A percentile compares a stretch with the other conserved stretches of the same genome.
These are phyloP conservation scores for Pherbina coryleti DNA, from an alignment of 2,888 invertebrate species.

Conservation along the genomic window DNA sequence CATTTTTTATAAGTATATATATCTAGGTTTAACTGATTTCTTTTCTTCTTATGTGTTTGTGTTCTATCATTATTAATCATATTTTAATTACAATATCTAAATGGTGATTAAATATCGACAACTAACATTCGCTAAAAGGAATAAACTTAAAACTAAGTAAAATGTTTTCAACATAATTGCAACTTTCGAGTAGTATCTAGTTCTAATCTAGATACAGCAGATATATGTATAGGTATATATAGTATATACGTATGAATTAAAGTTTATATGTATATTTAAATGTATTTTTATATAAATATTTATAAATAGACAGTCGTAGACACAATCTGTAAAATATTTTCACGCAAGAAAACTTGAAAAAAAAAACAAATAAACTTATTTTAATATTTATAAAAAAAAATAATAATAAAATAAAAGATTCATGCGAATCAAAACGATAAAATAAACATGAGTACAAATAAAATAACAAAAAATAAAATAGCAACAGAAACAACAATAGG, in stretches of 20 bases:
- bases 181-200: constrained; percentile 26
- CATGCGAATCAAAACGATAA: not conserved
- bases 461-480: not conserved
- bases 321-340: not conserved
- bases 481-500: not conserved
- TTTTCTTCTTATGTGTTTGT: not conserved
- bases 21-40: not conserved
- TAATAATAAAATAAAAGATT: not conserved
- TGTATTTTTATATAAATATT: not conserved
- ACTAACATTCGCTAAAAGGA: constrained; percentile 16
- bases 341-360: not conserved
- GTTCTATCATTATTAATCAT: not conserved
- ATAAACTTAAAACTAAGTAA: constrained; percentile 11
- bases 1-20: not conserved
- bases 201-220: constrained; percentile 2
- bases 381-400: not conserved
- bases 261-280: not conserved
- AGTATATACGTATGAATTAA: not conserved
- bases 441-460: not conserved
- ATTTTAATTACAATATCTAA: constrained; percentile 29
- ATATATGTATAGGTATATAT: constrained; percentile 4
- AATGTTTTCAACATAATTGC: constrained; percentile 35
- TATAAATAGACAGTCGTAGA: not conserved
- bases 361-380: constrained; percentile 9
- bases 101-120: constrained; percentile 13